Evolutionary conservation across 1,140 invertebrate species (phyloP).

Genomic region (Ostrea edulis): DNA sequence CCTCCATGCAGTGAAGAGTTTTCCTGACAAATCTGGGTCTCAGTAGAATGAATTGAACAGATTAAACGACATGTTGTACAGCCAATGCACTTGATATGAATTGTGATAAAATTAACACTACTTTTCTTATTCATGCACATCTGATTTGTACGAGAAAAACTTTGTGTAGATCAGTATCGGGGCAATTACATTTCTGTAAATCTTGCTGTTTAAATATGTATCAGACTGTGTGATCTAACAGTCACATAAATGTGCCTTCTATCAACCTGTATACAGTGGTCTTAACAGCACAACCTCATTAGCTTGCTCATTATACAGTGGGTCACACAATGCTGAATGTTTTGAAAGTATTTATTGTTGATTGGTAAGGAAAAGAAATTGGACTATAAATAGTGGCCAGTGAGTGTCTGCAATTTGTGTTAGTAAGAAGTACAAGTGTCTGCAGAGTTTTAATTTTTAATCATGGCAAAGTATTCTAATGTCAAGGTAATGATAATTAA

Average conservation of each 20-base stretch:
- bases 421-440: slow-evolving; percentile 1
- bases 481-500: slow-evolving; percentile 19
- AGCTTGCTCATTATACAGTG: too few relatives aligned
- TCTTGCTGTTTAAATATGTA: slow-evolving; percentile 11
- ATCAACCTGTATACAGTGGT: background rate
- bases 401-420: background rate
- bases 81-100: slow-evolving; percentile 1
- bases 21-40: slow-evolving; percentile 9
- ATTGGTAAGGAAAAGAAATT: too few relatives aligned
- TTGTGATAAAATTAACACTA: slow-evolving; percentile 21
- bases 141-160: slow-evolving; percentile 19
- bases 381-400: too few relatives aligned
- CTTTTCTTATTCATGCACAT: background rate
- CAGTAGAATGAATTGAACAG: background rate
- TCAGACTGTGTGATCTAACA: background rate
- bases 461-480: slow-evolving; percentile 6
- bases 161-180: slow-evolving; percentile 13
- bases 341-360: too few relatives aligned
- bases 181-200: background rate
- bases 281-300: background rate
- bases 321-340: too few relatives aligned
- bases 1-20: slow-evolving; percentile 22
- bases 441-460: slow-evolving; percentile 13
- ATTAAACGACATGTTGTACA: slow-evolving; percentile 13
- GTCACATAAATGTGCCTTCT: background rate